Evolutionary conservation across 2,797 vertebrate species (phyloP).

Genomic region (Pogoniulus pusillus): DNA sequence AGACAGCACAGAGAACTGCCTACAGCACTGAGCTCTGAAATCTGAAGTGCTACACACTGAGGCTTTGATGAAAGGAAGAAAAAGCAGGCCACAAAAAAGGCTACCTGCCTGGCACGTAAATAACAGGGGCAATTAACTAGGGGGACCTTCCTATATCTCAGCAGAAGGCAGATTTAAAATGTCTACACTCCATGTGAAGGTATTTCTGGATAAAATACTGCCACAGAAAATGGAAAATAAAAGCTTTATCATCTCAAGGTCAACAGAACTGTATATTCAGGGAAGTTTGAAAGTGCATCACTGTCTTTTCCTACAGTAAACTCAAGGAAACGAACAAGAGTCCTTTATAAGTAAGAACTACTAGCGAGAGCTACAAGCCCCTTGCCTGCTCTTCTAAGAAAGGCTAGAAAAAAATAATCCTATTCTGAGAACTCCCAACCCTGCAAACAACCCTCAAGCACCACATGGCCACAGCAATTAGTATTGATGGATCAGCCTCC

Average conservation of each 20-base stretch:
- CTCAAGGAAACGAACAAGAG: not conserved
- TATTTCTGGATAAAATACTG: slow-evolving; percentile 6
- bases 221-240: slow-evolving; percentile 15
- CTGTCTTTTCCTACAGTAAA: not conserved
- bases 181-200: not conserved
- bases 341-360: not conserved
- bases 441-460: not conserved
- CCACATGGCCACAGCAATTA: not conserved
- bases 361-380: not conserved
- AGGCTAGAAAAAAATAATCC: not conserved
- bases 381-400: not conserved
- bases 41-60: not conserved
- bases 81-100: not conserved
- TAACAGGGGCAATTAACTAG: slow-evolving; percentile 17
- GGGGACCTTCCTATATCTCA: not conserved
- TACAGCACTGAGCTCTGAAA: not conserved
- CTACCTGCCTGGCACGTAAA: slow-evolving; percentile 9
- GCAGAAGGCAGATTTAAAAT: slow-evolving; percentile 27
- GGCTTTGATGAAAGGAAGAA: slow-evolving; percentile 2
- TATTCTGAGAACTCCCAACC: not conserved
- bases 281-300: not conserved
- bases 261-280: not conserved
- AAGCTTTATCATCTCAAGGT: slow-evolving; percentile 37
- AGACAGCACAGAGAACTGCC: not conserved
- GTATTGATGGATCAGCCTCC: not conserved